A percentile compares a stretch with the other conserved stretches of the same genome.
Evolutionary conservation across 2,888 invertebrate genomes (phyloP).

Genomic region (Lepidochitona cinerea): DNA sequence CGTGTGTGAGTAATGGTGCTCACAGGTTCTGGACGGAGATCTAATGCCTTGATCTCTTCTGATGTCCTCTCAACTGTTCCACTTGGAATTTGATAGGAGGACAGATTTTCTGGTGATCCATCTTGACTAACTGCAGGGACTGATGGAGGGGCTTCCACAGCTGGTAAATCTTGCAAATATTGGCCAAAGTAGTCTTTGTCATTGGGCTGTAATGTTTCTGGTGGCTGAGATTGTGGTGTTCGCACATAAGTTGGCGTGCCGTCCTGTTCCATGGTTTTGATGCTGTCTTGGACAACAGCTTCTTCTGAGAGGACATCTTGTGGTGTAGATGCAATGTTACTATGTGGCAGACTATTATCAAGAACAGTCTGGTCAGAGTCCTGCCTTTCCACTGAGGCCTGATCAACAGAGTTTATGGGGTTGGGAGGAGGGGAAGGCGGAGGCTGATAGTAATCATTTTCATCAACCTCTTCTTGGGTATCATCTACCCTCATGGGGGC

Average conservation of each 20-base stretch:
- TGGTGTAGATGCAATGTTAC: neutral
- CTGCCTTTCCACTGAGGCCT: neutral
- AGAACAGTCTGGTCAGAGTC: neutral
- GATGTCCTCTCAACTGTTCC: neutral
- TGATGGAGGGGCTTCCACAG: neutral
- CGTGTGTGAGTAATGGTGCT: slow-evolving; percentile 33
- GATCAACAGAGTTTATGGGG: neutral
- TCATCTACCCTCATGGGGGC: slow-evolving; percentile 37
- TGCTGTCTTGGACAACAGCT: neutral
- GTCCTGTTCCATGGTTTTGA: neutral
- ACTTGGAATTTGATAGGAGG: neutral
- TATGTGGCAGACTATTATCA: neutral
- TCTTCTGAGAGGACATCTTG: neutral
- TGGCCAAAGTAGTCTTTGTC: slow-evolving; percentile 62
- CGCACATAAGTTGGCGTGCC: slow-evolving; percentile 12
- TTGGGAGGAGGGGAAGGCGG: neutral
- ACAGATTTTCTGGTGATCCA: slow-evolving; percentile 11
- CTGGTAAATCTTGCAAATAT: slow-evolving; percentile 50
- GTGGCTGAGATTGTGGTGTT: slow-evolving; percentile 16
- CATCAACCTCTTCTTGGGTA: slow-evolving; percentile 38
- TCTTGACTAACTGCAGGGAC: neutral
- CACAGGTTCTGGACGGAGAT: slow-evolving; percentile 17
- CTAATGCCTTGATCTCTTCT: slow-evolving; percentile 13
- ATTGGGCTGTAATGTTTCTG: slow-evolving; percentile 31
- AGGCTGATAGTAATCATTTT: slow-evolving; percentile 17